Evolutionary conservation across 2,113 vertebrate species (phyloP), one percentile per base, ranked within the genome.

Genomic region (cattle (Bos taurus)): DNA sequence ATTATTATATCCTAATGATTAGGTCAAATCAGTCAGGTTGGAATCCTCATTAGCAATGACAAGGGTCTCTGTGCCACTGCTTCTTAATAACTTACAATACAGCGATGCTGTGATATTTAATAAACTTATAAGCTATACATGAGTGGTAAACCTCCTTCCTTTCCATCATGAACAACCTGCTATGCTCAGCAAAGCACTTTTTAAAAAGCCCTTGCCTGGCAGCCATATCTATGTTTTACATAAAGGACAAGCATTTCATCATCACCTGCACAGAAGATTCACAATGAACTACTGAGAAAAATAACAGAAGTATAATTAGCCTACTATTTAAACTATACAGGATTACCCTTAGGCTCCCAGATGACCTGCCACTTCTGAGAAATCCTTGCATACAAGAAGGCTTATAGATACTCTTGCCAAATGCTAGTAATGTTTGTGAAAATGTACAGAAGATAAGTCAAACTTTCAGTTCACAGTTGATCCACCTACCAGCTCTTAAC

Each of bases 11-110:
- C 62, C 56, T 94, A 93, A 97, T 94, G 94, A 97, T 96, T 91
- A 97, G 96, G 96, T 98, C 95, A 98, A 60, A 91, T 97, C 95
- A 97, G 94, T 97, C 95, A 91, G 94, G 95, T 93, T 97, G 91
- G 95, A 97, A 95, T 93, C 62, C 85, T 97, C 95, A 97, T 98
- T 97, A 97, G 57, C 80, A 62, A 90, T 93, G 95, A 91, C 78
- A 96, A 95, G 91, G 89, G 74, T 97, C 78, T 94, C 91, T 89
- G 78, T 80, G 95, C 85, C 52, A 95, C 60, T 95, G 82, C 50
- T 93, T 92, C 82, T 96, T 98, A 96, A 96, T 94, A 97, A 97
- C 83, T 94, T 78, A 89, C 87, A 97, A 94, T 48, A 83, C 25
- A 93, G 91, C 11, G 59, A 87, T 48, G 60, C 91, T 95, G 77